Evolutionary conservation across 2,113 vertebrate genomes (phyloP).

Genomic region (Panthera leo): DNA sequence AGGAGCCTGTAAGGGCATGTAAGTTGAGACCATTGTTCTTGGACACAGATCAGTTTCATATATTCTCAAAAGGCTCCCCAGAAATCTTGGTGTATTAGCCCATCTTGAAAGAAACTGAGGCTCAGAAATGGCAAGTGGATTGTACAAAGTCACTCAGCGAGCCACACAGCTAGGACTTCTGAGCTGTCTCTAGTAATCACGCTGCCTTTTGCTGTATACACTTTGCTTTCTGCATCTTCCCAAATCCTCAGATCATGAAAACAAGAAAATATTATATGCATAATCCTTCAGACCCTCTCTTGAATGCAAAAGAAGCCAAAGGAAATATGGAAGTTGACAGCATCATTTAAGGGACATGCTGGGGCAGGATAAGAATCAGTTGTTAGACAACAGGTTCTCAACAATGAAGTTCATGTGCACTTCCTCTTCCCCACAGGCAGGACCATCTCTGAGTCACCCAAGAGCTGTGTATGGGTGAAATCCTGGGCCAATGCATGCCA

Average conservation of each 20-base stretch:
- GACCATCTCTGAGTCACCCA: background rate
- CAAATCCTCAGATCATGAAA: background rate
- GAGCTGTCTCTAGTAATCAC: background rate
- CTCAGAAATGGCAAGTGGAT: background rate
- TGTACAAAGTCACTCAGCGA: background rate
- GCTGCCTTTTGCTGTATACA: background rate
- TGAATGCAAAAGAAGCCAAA: conserved; percentile 3
- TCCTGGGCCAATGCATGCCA: background rate
- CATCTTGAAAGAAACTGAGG: background rate
- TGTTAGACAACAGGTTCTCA: conserved; percentile 14
- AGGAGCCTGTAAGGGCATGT: background rate
- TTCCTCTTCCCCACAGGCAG: background rate
- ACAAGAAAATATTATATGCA: background rate
- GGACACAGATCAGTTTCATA: background rate
- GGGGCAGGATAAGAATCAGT: background rate
- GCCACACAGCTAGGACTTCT: background rate
- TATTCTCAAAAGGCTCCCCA: background rate
- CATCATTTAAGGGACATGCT: background rate
- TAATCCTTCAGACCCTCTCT: background rate
- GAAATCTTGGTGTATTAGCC: background rate
- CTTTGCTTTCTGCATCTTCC: background rate
- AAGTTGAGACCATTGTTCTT: background rate
- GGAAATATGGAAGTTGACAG: background rate
- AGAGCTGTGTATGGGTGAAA: background rate
- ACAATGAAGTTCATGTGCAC: background rate